Percentiles rank a stretch among this genome's conserved stretches.
These are phyloP conservation scores for Microtus pennsylvanicus DNA, from an alignment of 2,113 vertebrate genomes.

Conservation along the genomic window DNA sequence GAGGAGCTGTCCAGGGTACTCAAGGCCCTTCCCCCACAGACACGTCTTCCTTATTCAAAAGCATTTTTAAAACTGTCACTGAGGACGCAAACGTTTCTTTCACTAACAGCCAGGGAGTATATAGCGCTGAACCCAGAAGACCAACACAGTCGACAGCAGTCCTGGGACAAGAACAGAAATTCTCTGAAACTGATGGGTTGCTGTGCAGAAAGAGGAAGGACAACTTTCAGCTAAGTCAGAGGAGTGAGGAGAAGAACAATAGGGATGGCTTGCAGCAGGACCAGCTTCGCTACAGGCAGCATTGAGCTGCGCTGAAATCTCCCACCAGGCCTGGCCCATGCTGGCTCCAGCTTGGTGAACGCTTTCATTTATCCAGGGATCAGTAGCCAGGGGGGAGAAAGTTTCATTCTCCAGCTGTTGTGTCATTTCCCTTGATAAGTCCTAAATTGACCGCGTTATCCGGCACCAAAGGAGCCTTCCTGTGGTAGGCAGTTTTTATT, in stretches of 20 bases:
- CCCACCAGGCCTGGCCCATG: constrained; percentile 77
- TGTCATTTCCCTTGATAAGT: constrained; percentile 90
- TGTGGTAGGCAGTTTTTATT: constrained; percentile 85
- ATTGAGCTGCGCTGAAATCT: constrained; percentile 82
- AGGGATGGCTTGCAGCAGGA: constrained; percentile 68
- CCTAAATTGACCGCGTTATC: constrained; percentile 89
- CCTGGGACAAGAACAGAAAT: constrained; percentile 77
- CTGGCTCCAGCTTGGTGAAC: constrained; percentile 81
- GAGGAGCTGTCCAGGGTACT: constrained; percentile 37
- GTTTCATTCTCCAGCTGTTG: constrained; percentile 87
- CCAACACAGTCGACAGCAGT: constrained; percentile 45
- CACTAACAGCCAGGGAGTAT: background rate
- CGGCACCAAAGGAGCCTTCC: constrained; percentile 87
- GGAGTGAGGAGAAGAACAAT: constrained; percentile 81
- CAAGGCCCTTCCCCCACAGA: background rate
- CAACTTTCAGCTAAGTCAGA: constrained; percentile 77
- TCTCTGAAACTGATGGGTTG: constrained; percentile 81
- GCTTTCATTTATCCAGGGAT: constrained; percentile 87
- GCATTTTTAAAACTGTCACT: background rate
- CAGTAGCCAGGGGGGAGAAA: constrained; percentile 69
- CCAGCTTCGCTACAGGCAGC: constrained; percentile 75
- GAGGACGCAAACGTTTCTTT: constrained; percentile 36
- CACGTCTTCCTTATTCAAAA: constrained; percentile 58
- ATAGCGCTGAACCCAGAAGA: constrained; percentile 29
- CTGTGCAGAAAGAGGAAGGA: constrained; percentile 74